Percentiles rank a stretch among this genome's conserved stretches.
phyloP scores from a whole-genome alignment of 2,888 invertebrate genomes.

The Zeuzera pyrina region DNA sequence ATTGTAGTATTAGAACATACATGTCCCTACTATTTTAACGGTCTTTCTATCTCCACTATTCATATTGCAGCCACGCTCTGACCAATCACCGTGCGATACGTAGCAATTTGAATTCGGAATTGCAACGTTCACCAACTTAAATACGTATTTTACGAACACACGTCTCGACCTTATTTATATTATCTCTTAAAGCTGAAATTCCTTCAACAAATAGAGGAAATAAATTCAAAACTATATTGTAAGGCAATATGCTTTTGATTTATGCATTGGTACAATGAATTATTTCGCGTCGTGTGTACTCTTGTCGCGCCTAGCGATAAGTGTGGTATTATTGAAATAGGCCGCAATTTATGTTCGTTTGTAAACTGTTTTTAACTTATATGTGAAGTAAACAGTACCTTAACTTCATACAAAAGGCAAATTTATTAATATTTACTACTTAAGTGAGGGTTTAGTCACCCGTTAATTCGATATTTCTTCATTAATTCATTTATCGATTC shows the following conservation, averaged over 20 bases:
- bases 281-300: slow-evolving; percentile 51
- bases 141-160: slow-evolving; percentile 19
- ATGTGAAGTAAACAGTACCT: too few species aligned
- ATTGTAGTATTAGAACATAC: too few species aligned
- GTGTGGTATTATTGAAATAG: slow-evolving; percentile 10
- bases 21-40: slow-evolving; percentile 44
- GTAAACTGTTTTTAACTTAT: too few species aligned
- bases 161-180: too few species aligned
- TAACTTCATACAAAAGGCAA: too few species aligned
- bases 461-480: too few species aligned
- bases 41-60: slow-evolving; percentile 59
- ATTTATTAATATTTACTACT: too few species aligned
- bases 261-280: slow-evolving; percentile 67
- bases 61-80: slow-evolving; percentile 61
- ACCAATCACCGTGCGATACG: slow-evolving; percentile 64
- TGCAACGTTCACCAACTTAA: slow-evolving; percentile 36
- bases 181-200: too few species aligned
- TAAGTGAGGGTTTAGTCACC: too few species aligned
- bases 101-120: slow-evolving; percentile 66
- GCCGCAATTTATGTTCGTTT: neutral
- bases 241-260: slow-evolving; percentile 63
- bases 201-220: too few species aligned
- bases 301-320: slow-evolving; percentile 46
- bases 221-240: too few species aligned
- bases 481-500: too few species aligned